A percentile compares a stretch with the other conserved stretches of the same genome.
These are phyloP conservation scores for Raja brachyura DNA, from an alignment of 2,113 vertebrate genomes.

Conservation along the genomic window DNA sequence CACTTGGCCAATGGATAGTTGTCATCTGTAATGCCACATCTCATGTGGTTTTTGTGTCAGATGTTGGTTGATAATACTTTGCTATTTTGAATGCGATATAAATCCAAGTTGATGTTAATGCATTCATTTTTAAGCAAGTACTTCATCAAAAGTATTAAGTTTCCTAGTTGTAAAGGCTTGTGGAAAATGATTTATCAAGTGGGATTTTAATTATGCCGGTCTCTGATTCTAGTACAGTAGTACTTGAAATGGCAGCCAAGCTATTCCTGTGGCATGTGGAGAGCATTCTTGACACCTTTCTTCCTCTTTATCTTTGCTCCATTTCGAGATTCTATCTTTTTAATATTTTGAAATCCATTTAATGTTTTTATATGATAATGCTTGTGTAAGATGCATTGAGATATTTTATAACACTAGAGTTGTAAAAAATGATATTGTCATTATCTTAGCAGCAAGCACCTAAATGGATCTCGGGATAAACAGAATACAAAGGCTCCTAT, in stretches of 20 bases:
- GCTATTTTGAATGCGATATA: background rate
- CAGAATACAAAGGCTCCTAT: no score
- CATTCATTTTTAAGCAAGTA: background rate
- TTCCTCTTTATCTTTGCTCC: no score
- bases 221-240: background rate
- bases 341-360: no score
- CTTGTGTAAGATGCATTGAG: no score
- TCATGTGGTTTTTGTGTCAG: background rate
- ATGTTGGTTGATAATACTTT: background rate
- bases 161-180: background rate
- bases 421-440: no score
- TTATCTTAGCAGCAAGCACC: no score
- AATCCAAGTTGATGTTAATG: background rate
- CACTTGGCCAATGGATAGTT: no score
- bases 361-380: no score
- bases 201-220: background rate
- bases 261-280: background rate
- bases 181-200: background rate
- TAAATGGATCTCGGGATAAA: no score
- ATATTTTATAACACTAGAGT: no score
- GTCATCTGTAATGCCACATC: no score
- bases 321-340: no score
- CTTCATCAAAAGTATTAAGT: background rate
- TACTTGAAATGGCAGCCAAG: background rate
- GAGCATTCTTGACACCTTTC: background rate